phyloP scores from a whole-genome alignment of 2,888 invertebrate genomes.

The Yponomeuta evonymella region DNA sequence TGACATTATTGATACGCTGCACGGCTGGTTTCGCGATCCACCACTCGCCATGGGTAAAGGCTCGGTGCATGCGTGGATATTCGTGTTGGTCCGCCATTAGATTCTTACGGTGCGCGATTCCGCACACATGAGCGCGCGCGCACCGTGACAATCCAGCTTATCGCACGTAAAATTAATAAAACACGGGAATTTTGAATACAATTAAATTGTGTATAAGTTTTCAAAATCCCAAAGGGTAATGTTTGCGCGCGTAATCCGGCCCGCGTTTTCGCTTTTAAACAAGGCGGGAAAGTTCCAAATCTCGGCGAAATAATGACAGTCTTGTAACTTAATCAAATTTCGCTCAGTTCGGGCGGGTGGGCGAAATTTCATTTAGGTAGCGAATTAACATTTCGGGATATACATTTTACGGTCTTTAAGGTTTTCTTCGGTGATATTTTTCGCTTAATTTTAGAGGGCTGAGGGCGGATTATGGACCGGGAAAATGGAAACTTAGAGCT shows the following conservation, averaged over 20 bases:
- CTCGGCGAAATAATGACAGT: constrained; percentile 54
- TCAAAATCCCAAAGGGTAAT: neutral
- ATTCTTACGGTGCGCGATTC: no score
- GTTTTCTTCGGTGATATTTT: constrained; percentile 29
- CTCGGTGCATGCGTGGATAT: no score
- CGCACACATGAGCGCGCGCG: no score
- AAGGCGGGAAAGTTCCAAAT: constrained; percentile 27
- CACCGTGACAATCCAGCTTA: no score
- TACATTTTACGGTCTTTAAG: constrained; percentile 51
- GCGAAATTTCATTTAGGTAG: constrained; percentile 54
- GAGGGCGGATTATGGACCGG: constrained; percentile 1
- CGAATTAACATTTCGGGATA: constrained; percentile 66
- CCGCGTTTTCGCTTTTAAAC: constrained; percentile 17
- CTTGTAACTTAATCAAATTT: constrained; percentile 69
- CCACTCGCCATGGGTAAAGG: no score
- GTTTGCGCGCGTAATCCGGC: neutral
- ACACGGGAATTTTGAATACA: no score
- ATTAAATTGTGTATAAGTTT: no score
- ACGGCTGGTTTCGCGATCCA: no score
- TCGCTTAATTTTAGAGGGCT: constrained; percentile 18
- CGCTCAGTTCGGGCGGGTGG: constrained; percentile 46
- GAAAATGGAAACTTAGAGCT: neutral
- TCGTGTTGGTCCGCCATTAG: no score
- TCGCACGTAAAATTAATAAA: no score
- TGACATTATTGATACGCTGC: no score